Evolutionary conservation across 2,113 vertebrate genomes (phyloP), one percentile per base, ranked within the genome.

Genomic region (Amphiprion percula): DNA sequence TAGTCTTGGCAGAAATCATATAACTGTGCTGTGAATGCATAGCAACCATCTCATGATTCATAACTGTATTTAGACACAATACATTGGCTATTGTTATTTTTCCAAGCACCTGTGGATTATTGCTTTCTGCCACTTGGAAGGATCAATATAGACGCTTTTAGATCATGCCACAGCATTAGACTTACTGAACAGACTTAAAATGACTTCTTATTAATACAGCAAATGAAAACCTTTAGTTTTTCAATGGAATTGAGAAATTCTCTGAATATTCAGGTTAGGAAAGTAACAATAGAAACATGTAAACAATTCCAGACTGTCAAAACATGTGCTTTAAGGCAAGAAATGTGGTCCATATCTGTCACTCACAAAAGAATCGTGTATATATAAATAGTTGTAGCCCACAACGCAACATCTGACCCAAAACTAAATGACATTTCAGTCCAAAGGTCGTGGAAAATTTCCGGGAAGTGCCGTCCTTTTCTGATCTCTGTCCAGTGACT

Each of bases 371-470:
- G 50, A 41, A 69, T 24, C 6, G 23, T 44, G 54, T 30, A 10
- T 2, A 58, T 10, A 67, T 12, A 65, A 21, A 73, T 47, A 60
- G 39, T 11, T 30, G 24, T 41, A 66, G 21, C 21, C 46, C 28
- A 52, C 33, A 58, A 77, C 72, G 62, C 75, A 68, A 80, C 65
- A 85, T 80, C 62, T 85, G 66, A 91, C 46, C 66, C 67, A 68
- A 86, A 81, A 77, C 66, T 79, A 83, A 80, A 87, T 71, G 63
- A 88, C 77, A 85, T 87, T 90, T 86, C 7, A 62, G 83, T 78
- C 39, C 68, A 89, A 79, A 89, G 82, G 77, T 87, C 69, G 26
- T 28, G 28, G 55, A 70, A 59, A 44, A 66, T 80, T 82, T 87
- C 73, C 10, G 2, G 69, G 64, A 62, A 84, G 54, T 2, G 1